Evolutionary conservation across 2,888 invertebrate species (phyloP), one percentile per base, ranked within the genome.

Genomic region (Macroteleia sp.): DNA sequence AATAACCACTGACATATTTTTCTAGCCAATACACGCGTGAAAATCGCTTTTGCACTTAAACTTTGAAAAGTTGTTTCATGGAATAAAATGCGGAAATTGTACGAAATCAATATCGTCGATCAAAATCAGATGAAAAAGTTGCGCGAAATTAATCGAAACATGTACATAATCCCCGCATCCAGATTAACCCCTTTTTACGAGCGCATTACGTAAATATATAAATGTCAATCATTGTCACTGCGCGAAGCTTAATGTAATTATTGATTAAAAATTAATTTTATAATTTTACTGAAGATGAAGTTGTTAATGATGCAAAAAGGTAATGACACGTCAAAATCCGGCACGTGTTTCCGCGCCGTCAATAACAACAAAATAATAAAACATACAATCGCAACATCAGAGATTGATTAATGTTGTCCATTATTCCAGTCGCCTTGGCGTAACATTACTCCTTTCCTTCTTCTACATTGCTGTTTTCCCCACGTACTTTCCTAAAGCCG

Each of bases 381-480:
- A 30, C 16, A 14, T 14, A 44, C 34, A 41, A 34, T 22, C 34
- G 56, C 39, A 83, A 84, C 83, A 82, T 85, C 85, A 81, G 84
- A 83, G 84, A 84, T 86, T 86, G 86, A 86, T 86, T 86, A 86
- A 87, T 84, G 83, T 85, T 88, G 86, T 84, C 83, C 84, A 84
- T 87, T 86, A 83, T 88, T 86, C 82, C 85, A 82, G 83, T 22
- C 84, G 84, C 80, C 66, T 70, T 67, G 41, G 20, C 61, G 17
- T 14, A n/a, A 54, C 36, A 16, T 52, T 28, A 48, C 64, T 48
- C 62, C 61, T 70, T 50, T 74, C 52, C 50, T 69, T 75, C 74
- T 50, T 79, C 36, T 50, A 22, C 64, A 16, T 59, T 57, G 36
- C 36, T 32, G 62, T 59, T 67, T 48, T 71, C 57, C 61, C 67